Evolutionary conservation across 2,113 vertebrate genomes (phyloP).

Genomic region (Dermatemys mawii): DNA sequence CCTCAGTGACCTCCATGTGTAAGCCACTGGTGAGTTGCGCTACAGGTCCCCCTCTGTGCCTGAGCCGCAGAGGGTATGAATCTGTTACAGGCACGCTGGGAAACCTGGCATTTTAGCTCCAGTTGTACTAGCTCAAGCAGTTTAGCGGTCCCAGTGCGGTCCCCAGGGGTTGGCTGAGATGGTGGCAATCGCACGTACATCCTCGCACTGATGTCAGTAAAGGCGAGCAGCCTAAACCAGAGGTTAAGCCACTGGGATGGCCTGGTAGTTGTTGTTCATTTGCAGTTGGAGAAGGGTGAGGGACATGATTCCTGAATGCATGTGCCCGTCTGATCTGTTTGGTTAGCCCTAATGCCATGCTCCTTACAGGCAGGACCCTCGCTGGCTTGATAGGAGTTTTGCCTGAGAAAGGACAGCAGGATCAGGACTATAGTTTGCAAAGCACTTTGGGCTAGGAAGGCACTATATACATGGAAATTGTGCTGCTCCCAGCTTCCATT

Average conservation of each 20-base stretch:
- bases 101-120: background rate
- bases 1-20: background rate
- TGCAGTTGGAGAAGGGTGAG: fast-evolving
- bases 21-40: background rate
- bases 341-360: fast-evolving
- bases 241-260: background rate
- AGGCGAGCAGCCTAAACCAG: background rate
- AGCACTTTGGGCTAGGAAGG: background rate
- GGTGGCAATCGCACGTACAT: background rate
- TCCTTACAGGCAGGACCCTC: background rate
- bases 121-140: background rate
- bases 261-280: background rate
- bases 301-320: background rate
- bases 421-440: fast-evolving
- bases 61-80: background rate
- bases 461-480: background rate
- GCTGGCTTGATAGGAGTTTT: background rate
- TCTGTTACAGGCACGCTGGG: background rate
- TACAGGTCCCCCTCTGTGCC: background rate
- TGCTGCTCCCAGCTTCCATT: background rate
- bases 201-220: background rate
- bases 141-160: background rate
- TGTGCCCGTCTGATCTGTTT: fast-evolving
- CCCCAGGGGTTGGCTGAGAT: background rate
- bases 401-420: background rate